Base-by-base conservation (phyloP, 2,113 vertebrate genomes). In the Formicarius rufipectus region DNA sequence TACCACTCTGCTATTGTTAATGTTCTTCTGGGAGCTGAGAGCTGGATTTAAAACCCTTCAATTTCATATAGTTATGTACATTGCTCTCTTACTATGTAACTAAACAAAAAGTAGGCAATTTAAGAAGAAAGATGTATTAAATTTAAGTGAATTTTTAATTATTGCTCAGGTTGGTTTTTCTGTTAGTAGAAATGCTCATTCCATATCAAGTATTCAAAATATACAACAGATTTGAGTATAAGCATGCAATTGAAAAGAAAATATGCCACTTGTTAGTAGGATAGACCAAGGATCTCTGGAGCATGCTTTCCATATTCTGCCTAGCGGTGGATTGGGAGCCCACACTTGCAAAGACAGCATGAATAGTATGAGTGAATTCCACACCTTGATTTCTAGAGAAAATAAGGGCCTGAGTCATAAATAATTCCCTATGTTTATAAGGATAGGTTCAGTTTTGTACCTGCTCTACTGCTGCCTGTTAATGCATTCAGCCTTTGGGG, bases 281-380 rank as follows among this genome's bases (percentile, higher is more conserved):
- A 22, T 14, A 49, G 37, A 42, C 30, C 35, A 69, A 49, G 68
- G 22, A 49, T 60, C 25, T 47, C 22, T 62, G 42, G 42, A 31
- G 5, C 7, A 3, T 1, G 1, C 22, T 71, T 19, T 73, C 37
- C 0, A 0, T 22, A 16, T 55, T 45, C 19, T 1, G 2, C 39
- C 14, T 42, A 33, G 63, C 47, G 33, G 27, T 74, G 71, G 28
- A 10, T 21, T 21, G 19, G 25, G 22, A 84, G 21, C 39, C 71
- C 7, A 1, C 44, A 20, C 7, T 77, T 89, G 22, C 39, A 60
- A 72, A 77, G 53, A 42, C 24, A 84, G 30, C 20, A 30, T 3
- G 10, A 68, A 39, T 19, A 69, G 25, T 27, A 25, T 66, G 37
- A 42, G 6, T 87, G 16, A 81, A 66, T 84, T 86, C 76, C 33